Base-by-base conservation (phyloP, 2,113 vertebrate species). In the Lampris megalopsis region DNA sequence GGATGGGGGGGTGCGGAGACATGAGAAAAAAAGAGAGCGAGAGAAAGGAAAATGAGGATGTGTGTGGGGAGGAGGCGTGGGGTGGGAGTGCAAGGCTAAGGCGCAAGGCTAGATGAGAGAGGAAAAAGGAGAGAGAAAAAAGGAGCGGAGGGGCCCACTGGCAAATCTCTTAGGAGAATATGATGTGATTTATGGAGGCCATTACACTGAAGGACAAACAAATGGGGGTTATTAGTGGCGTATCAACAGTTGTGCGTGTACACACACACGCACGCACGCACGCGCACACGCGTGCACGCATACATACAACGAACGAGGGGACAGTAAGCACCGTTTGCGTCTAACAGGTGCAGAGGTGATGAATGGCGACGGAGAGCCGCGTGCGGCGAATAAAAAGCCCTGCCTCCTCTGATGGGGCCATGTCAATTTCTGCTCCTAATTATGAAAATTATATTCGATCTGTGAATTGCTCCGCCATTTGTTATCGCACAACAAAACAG, bases 131-230 rank as follows among this genome's bases (percentile, higher is more conserved):
- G 57, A 59, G 57, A 9, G 43, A 3, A 8, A 54, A 37, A 53
- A 59, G 74, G 56, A 73, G 64, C 57, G 70, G 73, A 81, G 24
- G 69, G 82, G 79, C 87, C 88, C 86, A 63, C 67, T 84, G 86
- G 89, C 68, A 36, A 87, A 83, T 88, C 87, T 90, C 86, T 89
- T 80, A 74, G 72, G 88, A 92, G 84, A 90, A 87, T 82, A 89
- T 90, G 81, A 90, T 88, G 80, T 94, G 93, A 94, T 94, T 94
- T 94, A 94, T 94, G 87, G 93, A 82, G 84, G 87, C 91, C 90
- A 94, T 94, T 94, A 94, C 82, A 86, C 88, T 86, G 89, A 93
- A 93, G 93, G 92, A 91, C 92, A 93, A 93, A 94, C 91, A 94
- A 93, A 93, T 91, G 87, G 90, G 85, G 71, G 88, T 90, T 94